Evolutionary conservation across 2,113 vertebrate genomes (phyloP).

Genomic region (Anhinga rufa): DNA sequence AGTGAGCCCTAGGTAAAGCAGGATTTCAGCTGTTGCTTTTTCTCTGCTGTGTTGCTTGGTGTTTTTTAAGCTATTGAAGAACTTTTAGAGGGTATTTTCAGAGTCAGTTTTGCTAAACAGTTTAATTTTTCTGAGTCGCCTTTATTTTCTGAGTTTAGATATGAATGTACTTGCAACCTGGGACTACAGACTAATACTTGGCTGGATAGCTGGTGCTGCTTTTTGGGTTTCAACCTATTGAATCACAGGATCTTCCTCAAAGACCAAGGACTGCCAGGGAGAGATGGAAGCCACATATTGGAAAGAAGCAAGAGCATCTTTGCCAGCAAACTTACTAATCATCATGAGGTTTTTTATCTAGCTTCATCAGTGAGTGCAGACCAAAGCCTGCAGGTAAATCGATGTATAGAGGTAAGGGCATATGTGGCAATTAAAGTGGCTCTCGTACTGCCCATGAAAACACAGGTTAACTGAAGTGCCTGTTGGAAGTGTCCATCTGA

Average conservation of each 20-base stretch:
- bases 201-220: background rate
- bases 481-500: background rate
- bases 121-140: background rate
- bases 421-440: background rate
- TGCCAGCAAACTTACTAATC: background rate
- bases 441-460: background rate
- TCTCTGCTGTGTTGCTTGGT: background rate
- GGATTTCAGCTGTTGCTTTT: background rate
- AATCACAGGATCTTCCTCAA: background rate
- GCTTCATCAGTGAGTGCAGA: background rate
- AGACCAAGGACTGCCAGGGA: background rate
- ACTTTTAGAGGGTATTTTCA: background rate
- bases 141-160: background rate
- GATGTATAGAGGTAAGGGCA: background rate
- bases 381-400: background rate
- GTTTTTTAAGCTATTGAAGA: background rate
- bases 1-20: background rate
- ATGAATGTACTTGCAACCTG: background rate
- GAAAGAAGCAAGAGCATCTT: background rate
- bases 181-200: background rate
- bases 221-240: background rate
- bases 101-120: background rate
- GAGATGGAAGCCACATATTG: background rate
- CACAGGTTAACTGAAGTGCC: background rate
- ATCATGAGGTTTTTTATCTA: background rate